Conservation (phyloP, 2,113 vertebrate species). For the Siniperca chuatsi region DNA sequence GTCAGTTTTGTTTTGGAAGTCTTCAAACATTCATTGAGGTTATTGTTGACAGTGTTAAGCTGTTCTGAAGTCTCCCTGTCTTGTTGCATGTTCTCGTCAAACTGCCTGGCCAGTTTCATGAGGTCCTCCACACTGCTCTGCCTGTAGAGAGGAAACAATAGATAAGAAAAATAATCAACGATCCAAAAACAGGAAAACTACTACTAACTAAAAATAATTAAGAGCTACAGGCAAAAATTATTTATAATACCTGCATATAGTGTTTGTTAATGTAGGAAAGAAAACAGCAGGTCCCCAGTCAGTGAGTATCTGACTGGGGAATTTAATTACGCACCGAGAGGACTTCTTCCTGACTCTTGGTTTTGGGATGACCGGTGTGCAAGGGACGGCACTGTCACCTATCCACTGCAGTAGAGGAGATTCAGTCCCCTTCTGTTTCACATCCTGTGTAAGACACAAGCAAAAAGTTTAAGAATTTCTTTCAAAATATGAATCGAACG, state of each 20-base stretch:
- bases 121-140: slow-evolving; percentile 90
- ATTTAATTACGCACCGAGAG: slow-evolving; percentile 79
- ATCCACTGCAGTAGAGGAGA: slow-evolving; percentile 92
- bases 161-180: background rate
- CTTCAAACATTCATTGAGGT: slow-evolving; percentile 23
- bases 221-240: background rate
- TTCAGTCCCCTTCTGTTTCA: slow-evolving; percentile 79
- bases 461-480: background rate
- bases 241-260: background rate
- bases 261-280: background rate
- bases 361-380: slow-evolving; percentile 86
- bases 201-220: background rate
- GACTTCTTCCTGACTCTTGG: slow-evolving; percentile 82
- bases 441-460: slow-evolving; percentile 77
- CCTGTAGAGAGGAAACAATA: slow-evolving; percentile 48
- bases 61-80: slow-evolving; percentile 82
- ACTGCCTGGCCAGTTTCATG: slow-evolving; percentile 91
- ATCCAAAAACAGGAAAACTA: too few relatives aligned
- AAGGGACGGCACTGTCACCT: slow-evolving; percentile 88
- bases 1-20: background rate
- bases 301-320: background rate
- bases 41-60: slow-evolving; percentile 28
- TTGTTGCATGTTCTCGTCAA: slow-evolving; percentile 92
- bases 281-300: background rate
- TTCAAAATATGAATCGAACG: background rate